phyloP scores from a whole-genome alignment of 2,797 vertebrate species.

The Glossophaga mutica region DNA sequence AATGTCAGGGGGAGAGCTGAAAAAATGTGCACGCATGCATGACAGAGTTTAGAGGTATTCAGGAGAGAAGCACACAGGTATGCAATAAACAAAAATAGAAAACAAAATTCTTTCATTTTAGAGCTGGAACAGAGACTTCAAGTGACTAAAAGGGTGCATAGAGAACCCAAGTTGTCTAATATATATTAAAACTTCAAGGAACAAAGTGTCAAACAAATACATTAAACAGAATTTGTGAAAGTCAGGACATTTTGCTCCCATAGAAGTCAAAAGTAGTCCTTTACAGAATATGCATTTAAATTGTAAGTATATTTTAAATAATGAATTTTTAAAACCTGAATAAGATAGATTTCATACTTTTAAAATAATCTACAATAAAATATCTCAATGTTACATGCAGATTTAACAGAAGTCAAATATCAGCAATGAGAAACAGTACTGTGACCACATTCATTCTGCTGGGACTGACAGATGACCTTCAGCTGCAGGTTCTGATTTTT shows the following conservation, averaged over 20 bases:
- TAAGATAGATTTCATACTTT: background rate
- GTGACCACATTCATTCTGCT: conserved; percentile 70
- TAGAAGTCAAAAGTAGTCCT: background rate
- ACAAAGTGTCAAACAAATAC: background rate
- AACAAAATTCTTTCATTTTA: background rate
- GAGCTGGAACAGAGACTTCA: background rate
- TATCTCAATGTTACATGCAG: background rate
- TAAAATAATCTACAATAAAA: conserved; percentile 1
- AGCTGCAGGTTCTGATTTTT: conserved; percentile 57
- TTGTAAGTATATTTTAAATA: background rate
- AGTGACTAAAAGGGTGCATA: background rate
- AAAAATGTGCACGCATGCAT: background rate
- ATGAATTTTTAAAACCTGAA: background rate
- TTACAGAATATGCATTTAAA: background rate
- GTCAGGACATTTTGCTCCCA: background rate
- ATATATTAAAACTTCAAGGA: background rate
- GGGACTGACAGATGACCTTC: conserved; percentile 55
- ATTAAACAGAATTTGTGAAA: background rate
- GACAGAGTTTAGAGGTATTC: background rate
- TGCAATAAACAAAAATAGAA: background rate
- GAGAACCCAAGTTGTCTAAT: background rate
- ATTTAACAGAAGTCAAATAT: background rate
- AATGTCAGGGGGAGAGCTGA: background rate
- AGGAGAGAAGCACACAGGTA: background rate
- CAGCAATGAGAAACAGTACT: conserved; percentile 61